Base-by-base conservation (phyloP, 2,888 invertebrate genomes). In the Diplolepis rosae region DNA sequence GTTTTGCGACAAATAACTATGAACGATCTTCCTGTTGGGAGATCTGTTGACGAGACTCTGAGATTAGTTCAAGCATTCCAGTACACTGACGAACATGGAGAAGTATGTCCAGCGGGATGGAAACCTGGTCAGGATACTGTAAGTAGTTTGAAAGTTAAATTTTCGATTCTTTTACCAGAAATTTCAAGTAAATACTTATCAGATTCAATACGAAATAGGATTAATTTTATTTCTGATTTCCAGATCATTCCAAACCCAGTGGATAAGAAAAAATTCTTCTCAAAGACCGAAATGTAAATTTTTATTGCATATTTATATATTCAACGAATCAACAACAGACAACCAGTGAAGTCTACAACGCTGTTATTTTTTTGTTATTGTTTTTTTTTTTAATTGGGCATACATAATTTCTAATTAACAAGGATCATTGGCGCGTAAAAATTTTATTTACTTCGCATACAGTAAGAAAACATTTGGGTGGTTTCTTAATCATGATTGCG, bases 31-130 rank as follows among this genome's bases (percentile, higher is more conserved):
- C 98, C 98, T 0, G 96, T 97, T 9, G 96, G 96, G 0, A 91
- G 98, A 70, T 96, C 96, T 70, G 98, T 98, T 2, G 98, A 98
- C 89, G 98, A 98, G 90, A 98, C 98, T 1, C 89, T 98, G 66
- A 91, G 98, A 84, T 90, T 98, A 68, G 96, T 98, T 0, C 98
- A 98, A 91, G 98, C 98, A 69, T 98, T 98, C 90, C 96, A 98
- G 88, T 98, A 95, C 83, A 96, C 96, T 0, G 96, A 97, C 87
- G 92, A 93, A 30, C 95, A 96, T 84, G 98, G 97, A 15, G 98
- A 98, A 91, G 98, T 98, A 0, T 98, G 98, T 87, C 98, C 98
- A 24, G 96, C 97, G 80, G 96, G 95, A 42, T 98, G 98, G 98
- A 96, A 96, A 89, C 98, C 97, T 61, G 98, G 98, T 35, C 93